Base-by-base conservation (phyloP, 2,113 vertebrate genomes). In the Triplophysa dalaica region DNA sequence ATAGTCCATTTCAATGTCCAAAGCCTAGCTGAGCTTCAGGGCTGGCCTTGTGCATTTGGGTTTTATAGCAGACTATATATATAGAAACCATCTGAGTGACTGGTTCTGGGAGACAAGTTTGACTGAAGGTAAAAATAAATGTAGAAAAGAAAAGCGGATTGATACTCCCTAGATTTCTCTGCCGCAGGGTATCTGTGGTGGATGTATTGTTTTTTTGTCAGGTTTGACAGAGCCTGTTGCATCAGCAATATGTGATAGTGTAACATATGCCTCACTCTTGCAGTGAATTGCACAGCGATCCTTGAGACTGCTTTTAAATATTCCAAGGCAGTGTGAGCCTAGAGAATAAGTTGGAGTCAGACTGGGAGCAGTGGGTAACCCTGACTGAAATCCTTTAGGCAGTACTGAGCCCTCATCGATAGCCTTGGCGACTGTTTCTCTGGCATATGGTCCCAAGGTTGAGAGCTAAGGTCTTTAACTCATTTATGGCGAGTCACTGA, bases 1-100 rank as follows among this genome's bases (percentile, higher is more conserved):
- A 45, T 84, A 80, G 81, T 88, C 86, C 79, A 87, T 89, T 89
- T 90, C 74, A 66, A 81, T 79, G 70, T 77, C 81, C 79, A 87
- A 86, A 88, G 87, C 85, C 85, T 88, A 86, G 87, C 84, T 90
- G 85, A 88, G 87, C 87, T 84, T 84, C 79, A 88, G 88, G 89
- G 85, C 13, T 2, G 21, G 68, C 85, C 81, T 85, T 6, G 76
- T 17, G 80, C 79, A 85, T 77, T 70, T 81, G 85, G 26, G 70
- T 77, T 17, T 26, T 75, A 62, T 21, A 8, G 13, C 80, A 79
- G 85, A 84, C 82, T 84, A 82, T 78, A 81, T 78, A 81, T 52
- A 70, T 52, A 70, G 76, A 86, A 67, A 79, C 66, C 82, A 66
- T 65, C 80, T 81, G 82, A 85, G 77, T 75, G 64, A 78, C 83